Base-by-base conservation (phyloP, 2,113 vertebrate species). In the Perccottus glenii region DNA sequence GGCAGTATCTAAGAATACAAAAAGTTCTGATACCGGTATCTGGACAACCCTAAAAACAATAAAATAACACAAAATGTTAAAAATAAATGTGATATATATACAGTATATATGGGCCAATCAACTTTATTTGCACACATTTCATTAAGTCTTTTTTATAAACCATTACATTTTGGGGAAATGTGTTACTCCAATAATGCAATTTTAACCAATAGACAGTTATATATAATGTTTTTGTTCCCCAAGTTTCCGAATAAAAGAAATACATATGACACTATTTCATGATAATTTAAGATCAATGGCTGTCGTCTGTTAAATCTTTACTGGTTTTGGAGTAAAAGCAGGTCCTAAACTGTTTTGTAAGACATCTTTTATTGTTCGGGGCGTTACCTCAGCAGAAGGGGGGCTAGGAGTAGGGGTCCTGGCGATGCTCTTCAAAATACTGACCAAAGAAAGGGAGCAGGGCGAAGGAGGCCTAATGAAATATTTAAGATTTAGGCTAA, bases 401-500 rank as follows among this genome's bases (percentile, higher is more conserved):
- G 81, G 60, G 74, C 57, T 51, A 78, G 73, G 80, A 73, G 73
- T 55, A 66, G 66, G 78, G 77, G 84, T 82, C 84, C 69, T 48
- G 77, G 64, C 57, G 40, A 66, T 52, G 68, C 82, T 86, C 80
- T 82, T 85, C 75, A 90, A 85, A 92, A 83, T 64, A 57, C 43
- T 27, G 5, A 33, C 72, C 47, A 85, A 86, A 82, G 85, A 90
- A 90, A 82, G 68, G 85, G 48, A 75, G 59, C 44, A 5, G 57
- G 74, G 62, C 52, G 43, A 88, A 84, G 85, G 80, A 88, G 80
- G 89, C 66, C 93, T 94, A 92, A 95, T 94, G 92, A 96, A 95
- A 95, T 94, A 95, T 95, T 95, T 94, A 95, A 94, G 92, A 93
- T 94, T 91, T 89, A 60, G 70, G 47, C 87, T 88, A 90, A 90